These are phyloP conservation scores for Heliothis peltigera DNA, from an alignment of 2,888 invertebrate genomes.

Conservation along the genomic window DNA sequence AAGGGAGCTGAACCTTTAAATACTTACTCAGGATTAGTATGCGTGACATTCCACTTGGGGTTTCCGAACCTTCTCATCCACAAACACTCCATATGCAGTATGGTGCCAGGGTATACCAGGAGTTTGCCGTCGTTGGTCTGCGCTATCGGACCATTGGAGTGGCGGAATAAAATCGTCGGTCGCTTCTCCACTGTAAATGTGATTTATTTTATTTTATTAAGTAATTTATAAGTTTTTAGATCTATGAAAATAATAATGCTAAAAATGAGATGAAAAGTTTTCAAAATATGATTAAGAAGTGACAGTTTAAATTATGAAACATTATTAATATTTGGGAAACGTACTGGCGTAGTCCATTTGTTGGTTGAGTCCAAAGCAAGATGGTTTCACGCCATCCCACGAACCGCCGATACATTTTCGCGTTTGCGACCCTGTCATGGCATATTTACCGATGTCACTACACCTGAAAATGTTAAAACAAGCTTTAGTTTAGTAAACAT, in stretches of 20 bases:
- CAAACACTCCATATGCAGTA: conserved; percentile 96
- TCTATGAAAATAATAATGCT: no score
- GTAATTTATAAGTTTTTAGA: no score
- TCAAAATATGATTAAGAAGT: no score
- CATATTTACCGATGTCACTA: conserved; percentile 96
- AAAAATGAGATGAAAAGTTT: no score
- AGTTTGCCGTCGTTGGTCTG: conserved; percentile 96
- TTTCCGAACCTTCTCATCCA: conserved; percentile 96
- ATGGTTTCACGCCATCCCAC: conserved; percentile 94
- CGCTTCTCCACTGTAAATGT: conserved; percentile 96
- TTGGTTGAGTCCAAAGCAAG: conserved; percentile 95
- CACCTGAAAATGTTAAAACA: conserved; percentile 88
- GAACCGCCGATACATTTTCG: conserved; percentile 94
- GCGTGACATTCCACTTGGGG: conserved; percentile 95
- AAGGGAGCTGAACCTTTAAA: neutral
- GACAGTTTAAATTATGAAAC: no score
- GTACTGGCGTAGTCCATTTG: conserved; percentile 96
- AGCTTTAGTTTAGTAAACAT: no score
- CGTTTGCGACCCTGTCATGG: conserved; percentile 93
- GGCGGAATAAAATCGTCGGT: conserved; percentile 95
- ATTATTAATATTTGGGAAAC: conserved; percentile 67
- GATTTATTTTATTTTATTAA: no score
- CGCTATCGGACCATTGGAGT: conserved; percentile 95
- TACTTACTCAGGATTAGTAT: conserved; percentile 90
- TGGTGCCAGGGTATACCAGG: conserved; percentile 95